These are phyloP conservation scores for Hermetia illucens DNA, from an alignment of 1,140 invertebrate genomes.

Conservation along the genomic window DNA sequence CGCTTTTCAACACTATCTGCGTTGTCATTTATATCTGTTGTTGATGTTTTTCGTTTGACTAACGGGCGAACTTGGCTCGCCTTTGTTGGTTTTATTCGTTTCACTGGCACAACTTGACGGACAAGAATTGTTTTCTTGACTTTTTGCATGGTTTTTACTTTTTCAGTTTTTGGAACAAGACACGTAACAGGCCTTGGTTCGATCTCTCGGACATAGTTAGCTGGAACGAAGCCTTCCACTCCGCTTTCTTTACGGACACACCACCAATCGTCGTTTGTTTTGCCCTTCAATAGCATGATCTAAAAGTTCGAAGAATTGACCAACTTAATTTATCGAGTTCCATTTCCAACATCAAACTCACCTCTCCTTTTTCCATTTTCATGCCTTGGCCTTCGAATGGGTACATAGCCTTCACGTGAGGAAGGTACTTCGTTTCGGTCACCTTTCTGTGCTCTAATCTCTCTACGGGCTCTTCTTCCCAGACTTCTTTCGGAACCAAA, in stretches of 20 bases:
- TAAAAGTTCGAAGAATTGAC: too few species aligned
- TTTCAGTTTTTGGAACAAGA: slow-evolving; percentile 68
- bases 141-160: slow-evolving; percentile 64
- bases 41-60: slow-evolving; percentile 31
- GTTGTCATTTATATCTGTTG: slow-evolving; percentile 25
- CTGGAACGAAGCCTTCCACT: slow-evolving; percentile 91
- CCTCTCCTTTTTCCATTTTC: slow-evolving; percentile 80
- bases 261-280: slow-evolving; percentile 98
- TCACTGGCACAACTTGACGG: slow-evolving; percentile 66
- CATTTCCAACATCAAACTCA: slow-evolving; percentile 26
- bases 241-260: slow-evolving; percentile 83
- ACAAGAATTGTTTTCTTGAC: slow-evolving; percentile 84
- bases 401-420: slow-evolving; percentile 69
- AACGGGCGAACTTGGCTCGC: slow-evolving; percentile 26
- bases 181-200: slow-evolving; percentile 70
- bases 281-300: slow-evolving; percentile 77
- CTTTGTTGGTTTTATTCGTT: slow-evolving; percentile 38
- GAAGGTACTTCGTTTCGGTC: slow-evolving; percentile 71
- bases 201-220: slow-evolving; percentile 91
- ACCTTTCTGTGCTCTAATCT: slow-evolving; percentile 69
- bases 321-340: too few species aligned
- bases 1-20: slow-evolving; percentile 71
- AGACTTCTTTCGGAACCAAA: slow-evolving; percentile 76
- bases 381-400: slow-evolving; percentile 90
- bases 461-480: slow-evolving; percentile 81